Conservation (phyloP, 2,113 vertebrate species). For the Corvus cornix region DNA sequence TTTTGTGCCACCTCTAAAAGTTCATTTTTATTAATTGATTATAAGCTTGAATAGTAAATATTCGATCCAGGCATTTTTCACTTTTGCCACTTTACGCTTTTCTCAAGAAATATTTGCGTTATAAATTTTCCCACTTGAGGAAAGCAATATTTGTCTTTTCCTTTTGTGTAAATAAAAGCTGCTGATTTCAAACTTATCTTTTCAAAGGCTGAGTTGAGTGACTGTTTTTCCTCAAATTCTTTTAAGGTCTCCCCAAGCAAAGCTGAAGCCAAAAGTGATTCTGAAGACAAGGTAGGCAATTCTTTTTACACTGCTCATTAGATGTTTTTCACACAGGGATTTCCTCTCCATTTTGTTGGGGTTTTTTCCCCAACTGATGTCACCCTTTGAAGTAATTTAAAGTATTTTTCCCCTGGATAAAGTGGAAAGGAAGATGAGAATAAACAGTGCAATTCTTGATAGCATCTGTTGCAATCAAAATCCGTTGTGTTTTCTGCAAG, state of each 20-base stretch:
- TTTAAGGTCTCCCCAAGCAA: conserved; percentile 79
- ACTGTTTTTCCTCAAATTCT: neutral
- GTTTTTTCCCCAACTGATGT: neutral
- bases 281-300: conserved; percentile 75
- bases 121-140: neutral
- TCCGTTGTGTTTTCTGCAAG: neutral
- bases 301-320: neutral
- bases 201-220: neutral
- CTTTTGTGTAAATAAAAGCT: neutral
- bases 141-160: neutral
- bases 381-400: neutral
- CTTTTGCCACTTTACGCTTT: neutral
- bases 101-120: neutral
- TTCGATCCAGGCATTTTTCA: neutral
- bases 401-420: neutral
- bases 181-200: neutral
- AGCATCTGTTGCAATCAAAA: neutral
- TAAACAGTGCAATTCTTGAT: neutral
- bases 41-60: neutral
- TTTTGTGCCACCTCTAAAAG: neutral
- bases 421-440: neutral
- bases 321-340: neutral
- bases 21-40: neutral
- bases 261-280: conserved; percentile 71
- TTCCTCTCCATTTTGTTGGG: neutral